These are phyloP conservation scores for Lycia hirtaria DNA, from an alignment of 2,888 invertebrate species.

Conservation along the genomic window DNA sequence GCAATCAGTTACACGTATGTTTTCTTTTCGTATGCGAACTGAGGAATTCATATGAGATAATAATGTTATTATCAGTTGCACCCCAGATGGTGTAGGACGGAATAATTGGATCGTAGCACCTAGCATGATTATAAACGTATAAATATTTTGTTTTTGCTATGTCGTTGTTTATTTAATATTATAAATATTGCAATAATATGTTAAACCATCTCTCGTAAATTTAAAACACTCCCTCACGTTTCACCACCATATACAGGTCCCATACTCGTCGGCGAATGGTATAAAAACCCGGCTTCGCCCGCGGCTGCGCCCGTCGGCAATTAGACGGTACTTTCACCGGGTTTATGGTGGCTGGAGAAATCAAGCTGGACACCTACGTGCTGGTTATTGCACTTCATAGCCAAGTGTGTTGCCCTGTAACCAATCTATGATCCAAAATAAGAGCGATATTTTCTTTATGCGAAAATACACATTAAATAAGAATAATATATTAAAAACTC, in stretches of 20 bases:
- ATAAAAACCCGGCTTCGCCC: constrained; percentile 36
- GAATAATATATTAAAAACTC: no score
- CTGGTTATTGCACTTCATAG: not conserved
- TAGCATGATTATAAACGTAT: no score
- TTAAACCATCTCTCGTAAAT: no score
- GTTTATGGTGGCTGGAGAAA: constrained; percentile 33
- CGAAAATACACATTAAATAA: not conserved
- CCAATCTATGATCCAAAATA: not conserved
- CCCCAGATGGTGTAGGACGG: no score
- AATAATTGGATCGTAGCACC: no score
- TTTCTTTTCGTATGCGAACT: no score
- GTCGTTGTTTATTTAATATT: no score
- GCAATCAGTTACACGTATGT: no score
- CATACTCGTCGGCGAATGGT: constrained; percentile 1
- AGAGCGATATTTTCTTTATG: not conserved
- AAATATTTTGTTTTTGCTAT: no score
- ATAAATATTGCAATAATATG: no score
- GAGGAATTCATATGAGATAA: no score
- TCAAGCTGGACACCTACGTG: constrained; percentile 11
- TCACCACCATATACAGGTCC: constrained; percentile 10
- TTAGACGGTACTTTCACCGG: constrained; percentile 38
- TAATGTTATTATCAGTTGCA: no score
- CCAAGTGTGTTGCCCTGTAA: not conserved
- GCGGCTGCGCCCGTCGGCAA: constrained; percentile 32
- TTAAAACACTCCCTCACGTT: constrained; percentile 7